Evolutionary conservation across 2,113 vertebrate species (phyloP).

Genomic region (human): GRCh38 chr2:140906501-140907000

Average conservation of each 20-base stretch:
- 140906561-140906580: background rate
- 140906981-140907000: background rate
- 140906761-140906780: background rate
- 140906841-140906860: background rate
- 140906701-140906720: background rate
- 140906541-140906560: background rate
- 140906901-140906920: background rate
- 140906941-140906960: background rate
- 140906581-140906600: background rate
- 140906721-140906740: background rate
- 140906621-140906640: background rate
- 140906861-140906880: background rate
- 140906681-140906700: background rate
- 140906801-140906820: background rate
- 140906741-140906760: background rate
- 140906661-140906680: background rate
- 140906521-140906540: background rate
- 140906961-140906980: background rate
- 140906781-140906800: background rate
- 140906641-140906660: background rate
- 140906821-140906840: background rate
- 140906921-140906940: conserved; percentile 7
- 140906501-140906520: background rate
- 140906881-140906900: background rate
- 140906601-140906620: background rate